Percentiles rank a stretch among this genome's conserved stretches.
These are phyloP conservation scores for Chymomyza amoena DNA, from an alignment of 2,888 invertebrate genomes.

Conservation along the genomic window DNA sequence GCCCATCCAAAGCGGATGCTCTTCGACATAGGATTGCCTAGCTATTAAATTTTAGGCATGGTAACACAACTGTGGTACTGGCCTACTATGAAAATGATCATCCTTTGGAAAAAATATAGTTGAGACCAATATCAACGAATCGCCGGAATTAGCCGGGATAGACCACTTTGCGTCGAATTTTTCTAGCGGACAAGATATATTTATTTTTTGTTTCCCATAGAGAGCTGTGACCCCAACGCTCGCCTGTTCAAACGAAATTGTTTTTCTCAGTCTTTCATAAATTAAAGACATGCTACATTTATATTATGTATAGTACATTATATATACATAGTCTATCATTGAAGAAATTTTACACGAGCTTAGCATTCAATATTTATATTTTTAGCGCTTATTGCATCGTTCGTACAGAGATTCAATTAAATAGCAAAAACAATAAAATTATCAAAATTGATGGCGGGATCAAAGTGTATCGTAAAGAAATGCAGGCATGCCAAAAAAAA, in stretches of 20 bases:
- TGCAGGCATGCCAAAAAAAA: slow-evolving; percentile 26
- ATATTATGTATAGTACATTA: background rate
- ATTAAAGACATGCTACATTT: background rate
- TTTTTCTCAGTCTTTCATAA: background rate
- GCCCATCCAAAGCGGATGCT: no score
- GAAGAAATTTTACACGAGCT: background rate
- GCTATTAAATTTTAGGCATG: no score
- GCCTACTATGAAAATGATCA: no score
- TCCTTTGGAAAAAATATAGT: no score
- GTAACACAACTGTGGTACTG: no score
- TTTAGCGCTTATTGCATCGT: slow-evolving; percentile 72
- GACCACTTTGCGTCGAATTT: no score
- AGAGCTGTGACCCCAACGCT: background rate
- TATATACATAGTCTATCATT: background rate
- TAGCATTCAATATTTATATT: slow-evolving; percentile 58
- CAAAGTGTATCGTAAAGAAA: slow-evolving; percentile 74
- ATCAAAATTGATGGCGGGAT: slow-evolving; percentile 69
- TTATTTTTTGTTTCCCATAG: background rate
- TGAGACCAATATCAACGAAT: no score
- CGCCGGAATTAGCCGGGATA: no score
- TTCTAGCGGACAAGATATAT: background rate
- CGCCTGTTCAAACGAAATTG: background rate
- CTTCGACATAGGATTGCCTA: no score
- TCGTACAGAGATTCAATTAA: slow-evolving; percentile 47
- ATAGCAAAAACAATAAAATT: slow-evolving; percentile 63